These are phyloP conservation scores for Dione juno DNA, from an alignment of 2,888 invertebrate genomes.

Conservation along the genomic window DNA sequence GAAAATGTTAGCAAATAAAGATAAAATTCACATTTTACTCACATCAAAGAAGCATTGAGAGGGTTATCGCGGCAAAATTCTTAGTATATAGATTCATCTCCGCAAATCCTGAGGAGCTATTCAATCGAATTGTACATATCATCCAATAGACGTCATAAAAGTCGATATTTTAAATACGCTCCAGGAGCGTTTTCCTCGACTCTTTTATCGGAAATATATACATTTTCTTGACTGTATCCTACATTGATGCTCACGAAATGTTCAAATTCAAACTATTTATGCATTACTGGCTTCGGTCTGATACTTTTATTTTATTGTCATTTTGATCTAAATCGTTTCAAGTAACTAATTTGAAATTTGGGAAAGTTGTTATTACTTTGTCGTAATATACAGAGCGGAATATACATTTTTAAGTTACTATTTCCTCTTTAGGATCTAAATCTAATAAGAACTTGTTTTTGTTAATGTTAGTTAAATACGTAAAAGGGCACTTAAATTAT, in stretches of 20 bases:
- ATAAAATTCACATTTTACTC: slow-evolving; percentile 42
- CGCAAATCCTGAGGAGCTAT: slow-evolving; percentile 39
- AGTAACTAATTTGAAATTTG: background rate
- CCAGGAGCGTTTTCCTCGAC: slow-evolving; percentile 12
- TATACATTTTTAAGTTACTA: too few species aligned
- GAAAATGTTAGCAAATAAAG: slow-evolving; percentile 33
- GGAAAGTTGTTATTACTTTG: background rate
- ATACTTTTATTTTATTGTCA: slow-evolving; percentile 1
- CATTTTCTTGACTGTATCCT: slow-evolving; percentile 11
- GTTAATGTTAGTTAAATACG: too few species aligned
- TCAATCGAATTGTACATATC: slow-evolving; percentile 39
- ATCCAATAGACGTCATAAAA: slow-evolving; percentile 34
- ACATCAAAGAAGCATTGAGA: slow-evolving; percentile 41
- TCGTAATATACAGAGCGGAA: too few species aligned
- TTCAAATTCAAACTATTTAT: slow-evolving; percentile 10
- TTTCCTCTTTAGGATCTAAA: too few species aligned
- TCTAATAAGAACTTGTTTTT: too few species aligned
- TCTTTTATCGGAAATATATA: slow-evolving; percentile 21
- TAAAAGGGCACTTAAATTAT: too few species aligned
- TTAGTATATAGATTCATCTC: slow-evolving; percentile 39
- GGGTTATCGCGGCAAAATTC: slow-evolving; percentile 39
- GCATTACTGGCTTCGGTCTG: background rate
- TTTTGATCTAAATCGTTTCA: slow-evolving; percentile 4
- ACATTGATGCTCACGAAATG: slow-evolving; percentile 18
- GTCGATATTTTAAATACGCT: slow-evolving; percentile 38